Evolutionary conservation across 2,888 invertebrate species (phyloP).

Genomic region (Ganaspis brasiliensis): DNA sequence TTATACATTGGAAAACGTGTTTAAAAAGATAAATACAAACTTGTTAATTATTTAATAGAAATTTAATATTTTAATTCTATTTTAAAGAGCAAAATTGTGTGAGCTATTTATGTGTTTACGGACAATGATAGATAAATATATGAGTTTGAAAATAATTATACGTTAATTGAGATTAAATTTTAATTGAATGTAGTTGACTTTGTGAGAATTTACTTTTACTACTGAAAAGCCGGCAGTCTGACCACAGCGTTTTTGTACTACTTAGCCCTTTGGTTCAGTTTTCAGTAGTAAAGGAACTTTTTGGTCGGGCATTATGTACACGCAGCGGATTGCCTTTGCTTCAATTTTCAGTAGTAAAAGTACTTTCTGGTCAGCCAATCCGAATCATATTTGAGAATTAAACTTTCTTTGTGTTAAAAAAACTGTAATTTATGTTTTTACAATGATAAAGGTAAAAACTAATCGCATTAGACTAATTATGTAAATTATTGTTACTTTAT

Average conservation of each 20-base stretch:
- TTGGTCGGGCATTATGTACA: neutral
- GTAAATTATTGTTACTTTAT: too few species aligned
- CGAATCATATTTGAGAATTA: neutral
- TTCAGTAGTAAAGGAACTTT: conserved; percentile 13
- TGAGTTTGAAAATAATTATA: too few species aligned
- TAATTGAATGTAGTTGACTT: neutral
- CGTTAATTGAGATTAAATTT: neutral
- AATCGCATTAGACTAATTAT: too few species aligned
- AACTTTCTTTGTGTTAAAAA: neutral
- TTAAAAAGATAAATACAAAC: too few species aligned
- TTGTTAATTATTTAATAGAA: too few species aligned
- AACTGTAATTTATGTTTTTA: neutral
- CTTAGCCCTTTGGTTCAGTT: neutral
- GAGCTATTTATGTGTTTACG: too few species aligned
- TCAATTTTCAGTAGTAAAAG: conserved; percentile 1
- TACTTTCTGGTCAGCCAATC: neutral
- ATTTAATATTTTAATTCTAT: too few species aligned
- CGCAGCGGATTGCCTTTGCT: neutral
- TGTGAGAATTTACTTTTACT: neutral
- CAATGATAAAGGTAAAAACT: too few species aligned
- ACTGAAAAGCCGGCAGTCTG: neutral
- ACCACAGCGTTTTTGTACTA: neutral
- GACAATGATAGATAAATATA: too few species aligned
- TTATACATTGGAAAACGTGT: too few species aligned
- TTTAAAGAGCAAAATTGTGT: too few species aligned